Conservation (phyloP, 2,888 invertebrate genomes). For the Ophion obscuratus region DNA sequence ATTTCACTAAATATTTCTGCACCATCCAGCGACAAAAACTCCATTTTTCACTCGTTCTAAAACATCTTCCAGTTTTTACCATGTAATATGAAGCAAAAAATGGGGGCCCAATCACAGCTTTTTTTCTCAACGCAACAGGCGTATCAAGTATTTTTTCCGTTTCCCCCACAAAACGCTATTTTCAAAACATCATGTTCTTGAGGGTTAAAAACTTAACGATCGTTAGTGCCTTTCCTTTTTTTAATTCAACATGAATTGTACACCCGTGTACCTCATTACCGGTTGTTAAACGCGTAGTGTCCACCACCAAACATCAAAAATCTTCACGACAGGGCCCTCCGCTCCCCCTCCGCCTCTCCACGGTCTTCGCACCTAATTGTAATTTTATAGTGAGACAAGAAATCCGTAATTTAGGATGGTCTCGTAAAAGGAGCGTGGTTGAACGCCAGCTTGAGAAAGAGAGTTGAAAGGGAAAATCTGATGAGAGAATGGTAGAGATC, state of each 20-base stretch:
- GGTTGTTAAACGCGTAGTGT: background rate
- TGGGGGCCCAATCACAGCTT: too few relatives aligned
- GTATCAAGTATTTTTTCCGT: too few relatives aligned
- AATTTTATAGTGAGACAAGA: slow-evolving; percentile 68
- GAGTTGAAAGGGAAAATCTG: slow-evolving; percentile 48
- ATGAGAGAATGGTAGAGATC: slow-evolving; percentile 34
- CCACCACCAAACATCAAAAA: background rate
- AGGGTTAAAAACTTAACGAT: slow-evolving; percentile 20
- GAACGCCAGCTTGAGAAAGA: slow-evolving; percentile 30
- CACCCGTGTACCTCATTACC: slow-evolving; percentile 4
- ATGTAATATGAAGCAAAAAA: too few relatives aligned
- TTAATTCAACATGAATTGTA: background rate
- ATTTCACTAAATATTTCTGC: too few relatives aligned
- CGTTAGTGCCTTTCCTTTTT: slow-evolving; percentile 25
- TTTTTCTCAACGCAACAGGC: too few relatives aligned
- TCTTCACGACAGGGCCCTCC: background rate
- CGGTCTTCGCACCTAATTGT: slow-evolving; percentile 63
- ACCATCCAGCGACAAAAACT: too few relatives aligned
- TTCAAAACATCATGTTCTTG: too few relatives aligned
- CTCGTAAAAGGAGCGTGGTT: slow-evolving; percentile 52
- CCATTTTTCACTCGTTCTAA: too few relatives aligned
- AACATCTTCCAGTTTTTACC: too few relatives aligned
- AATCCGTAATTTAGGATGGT: slow-evolving; percentile 66
- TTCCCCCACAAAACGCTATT: too few relatives aligned
- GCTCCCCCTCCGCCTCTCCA: background rate